Conservation (phyloP, 2,113 vertebrate species). For the Lasiurus borealis region DNA sequence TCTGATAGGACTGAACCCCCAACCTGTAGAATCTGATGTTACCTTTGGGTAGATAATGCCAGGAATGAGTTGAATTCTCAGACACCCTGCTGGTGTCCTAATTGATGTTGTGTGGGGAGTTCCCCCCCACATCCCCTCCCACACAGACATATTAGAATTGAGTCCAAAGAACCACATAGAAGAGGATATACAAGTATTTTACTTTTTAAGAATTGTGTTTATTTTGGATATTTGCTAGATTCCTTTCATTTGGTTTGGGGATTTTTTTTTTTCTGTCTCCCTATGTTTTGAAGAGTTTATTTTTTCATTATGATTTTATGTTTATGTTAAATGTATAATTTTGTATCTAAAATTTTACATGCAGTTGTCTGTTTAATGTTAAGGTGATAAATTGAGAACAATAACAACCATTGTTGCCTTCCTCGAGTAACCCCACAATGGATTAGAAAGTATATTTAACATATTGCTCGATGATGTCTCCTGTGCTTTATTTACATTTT, state of each 20-base stretch:
- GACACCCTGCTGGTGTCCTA: too few relatives aligned
- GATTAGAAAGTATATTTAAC: background rate
- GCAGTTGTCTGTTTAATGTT: background rate
- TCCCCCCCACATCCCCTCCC: too few relatives aligned
- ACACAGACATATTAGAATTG: background rate
- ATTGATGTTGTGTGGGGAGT: too few relatives aligned
- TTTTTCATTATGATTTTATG: background rate
- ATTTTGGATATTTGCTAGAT: background rate
- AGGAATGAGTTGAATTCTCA: too few relatives aligned
- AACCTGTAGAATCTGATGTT: too few relatives aligned
- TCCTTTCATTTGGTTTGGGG: background rate
- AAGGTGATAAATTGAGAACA: background rate
- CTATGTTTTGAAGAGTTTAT: background rate
- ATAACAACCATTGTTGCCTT: background rate
- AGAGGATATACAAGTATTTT: background rate
- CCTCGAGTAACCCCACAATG: background rate
- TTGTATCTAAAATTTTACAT: background rate
- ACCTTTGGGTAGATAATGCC: too few relatives aligned
- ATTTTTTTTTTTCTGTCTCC: background rate
- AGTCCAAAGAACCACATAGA: background rate
- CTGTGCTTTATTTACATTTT: background rate
- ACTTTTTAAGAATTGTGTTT: background rate
- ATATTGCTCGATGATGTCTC: background rate
- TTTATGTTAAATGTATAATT: background rate
- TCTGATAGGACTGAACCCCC: too few relatives aligned